Evolutionary conservation across 1,140 invertebrate genomes (phyloP).

Genomic region (Polypedilum pembai): DNA sequence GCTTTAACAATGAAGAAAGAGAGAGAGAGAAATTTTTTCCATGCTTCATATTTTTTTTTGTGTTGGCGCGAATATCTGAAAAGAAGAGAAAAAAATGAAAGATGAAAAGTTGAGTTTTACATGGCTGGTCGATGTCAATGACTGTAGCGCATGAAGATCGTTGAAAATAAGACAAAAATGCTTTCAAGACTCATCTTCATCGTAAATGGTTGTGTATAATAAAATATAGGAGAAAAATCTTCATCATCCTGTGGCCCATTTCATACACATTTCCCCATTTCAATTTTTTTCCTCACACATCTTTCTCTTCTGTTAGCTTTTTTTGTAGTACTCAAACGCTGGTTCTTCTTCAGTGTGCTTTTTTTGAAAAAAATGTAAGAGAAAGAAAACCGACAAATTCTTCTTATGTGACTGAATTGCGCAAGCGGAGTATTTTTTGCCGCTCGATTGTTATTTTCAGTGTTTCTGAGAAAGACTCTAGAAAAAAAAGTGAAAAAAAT

Average conservation of each 20-base stretch:
- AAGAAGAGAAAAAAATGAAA: conserved; percentile 4
- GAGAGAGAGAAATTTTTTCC: not conserved
- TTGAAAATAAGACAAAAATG: no score
- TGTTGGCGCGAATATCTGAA: conserved; percentile 16
- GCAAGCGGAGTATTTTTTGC: conserved; percentile 24
- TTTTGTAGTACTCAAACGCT: not conserved
- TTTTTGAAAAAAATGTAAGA: not conserved
- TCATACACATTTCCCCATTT: not conserved
- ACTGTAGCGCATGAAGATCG: no score
- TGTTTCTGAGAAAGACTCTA: conserved; percentile 26
- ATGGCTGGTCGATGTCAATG: no score
- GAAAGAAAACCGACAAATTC: conserved; percentile 22
- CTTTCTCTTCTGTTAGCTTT: not conserved
- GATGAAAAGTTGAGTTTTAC: not conserved
- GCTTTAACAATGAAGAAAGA: not conserved
- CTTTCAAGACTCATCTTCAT: no score
- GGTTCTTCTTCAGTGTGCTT: conserved; percentile 23
- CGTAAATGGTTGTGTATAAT: no score
- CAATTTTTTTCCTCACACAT: not conserved
- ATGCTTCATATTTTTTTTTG: conserved; percentile 25
- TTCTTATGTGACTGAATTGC: conserved; percentile 25
- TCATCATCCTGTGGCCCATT: not conserved
- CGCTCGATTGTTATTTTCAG: conserved; percentile 27
- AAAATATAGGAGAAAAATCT: no score
- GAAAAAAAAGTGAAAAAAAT: not conserved